These are phyloP conservation scores for Microhierax caerulescens DNA, from an alignment of 2,797 vertebrate genomes.

Conservation along the genomic window DNA sequence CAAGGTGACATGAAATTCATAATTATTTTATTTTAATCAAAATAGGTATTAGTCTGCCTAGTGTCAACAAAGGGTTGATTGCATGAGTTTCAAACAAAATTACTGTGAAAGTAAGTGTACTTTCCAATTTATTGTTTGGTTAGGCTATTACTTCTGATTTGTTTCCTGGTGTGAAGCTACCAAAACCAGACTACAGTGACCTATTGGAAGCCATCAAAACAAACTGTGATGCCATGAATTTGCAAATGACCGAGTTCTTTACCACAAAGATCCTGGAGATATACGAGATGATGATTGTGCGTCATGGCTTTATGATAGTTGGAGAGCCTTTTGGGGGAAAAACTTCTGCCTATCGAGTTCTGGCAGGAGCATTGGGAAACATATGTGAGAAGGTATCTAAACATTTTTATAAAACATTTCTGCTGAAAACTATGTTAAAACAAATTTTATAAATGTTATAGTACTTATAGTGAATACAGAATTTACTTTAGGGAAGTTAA, in stretches of 20 bases:
- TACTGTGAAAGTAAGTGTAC: not conserved
- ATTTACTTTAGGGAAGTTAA: not conserved
- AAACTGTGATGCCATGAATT: slow-evolving; percentile 85
- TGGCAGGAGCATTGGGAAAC: slow-evolving; percentile 84
- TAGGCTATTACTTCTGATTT: slow-evolving; percentile 93
- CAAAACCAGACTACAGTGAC: slow-evolving; percentile 84
- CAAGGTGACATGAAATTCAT: not conserved
- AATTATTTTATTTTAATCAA: not conserved
- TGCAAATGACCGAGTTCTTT: slow-evolving; percentile 86
- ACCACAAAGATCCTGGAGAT: slow-evolving; percentile 90
- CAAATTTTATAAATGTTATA: not conserved
- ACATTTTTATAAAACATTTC: not conserved
- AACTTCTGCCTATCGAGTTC: slow-evolving; percentile 85
- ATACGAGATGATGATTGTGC: slow-evolving; percentile 93
- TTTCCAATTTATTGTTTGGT: not conserved
- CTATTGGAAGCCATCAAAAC: slow-evolving; percentile 83
- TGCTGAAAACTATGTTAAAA: not conserved
- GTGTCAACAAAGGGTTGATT: not conserved
- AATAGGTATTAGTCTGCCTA: not conserved
- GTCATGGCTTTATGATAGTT: slow-evolving; percentile 92
- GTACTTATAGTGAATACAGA: not conserved
- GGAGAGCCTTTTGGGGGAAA: slow-evolving; percentile 92
- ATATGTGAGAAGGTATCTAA: slow-evolving; percentile 82
- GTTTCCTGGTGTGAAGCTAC: slow-evolving; percentile 88
- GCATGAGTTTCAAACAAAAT: not conserved